Conservation (phyloP, 2,113 vertebrate species). For the Anolis sagrei region DNA sequence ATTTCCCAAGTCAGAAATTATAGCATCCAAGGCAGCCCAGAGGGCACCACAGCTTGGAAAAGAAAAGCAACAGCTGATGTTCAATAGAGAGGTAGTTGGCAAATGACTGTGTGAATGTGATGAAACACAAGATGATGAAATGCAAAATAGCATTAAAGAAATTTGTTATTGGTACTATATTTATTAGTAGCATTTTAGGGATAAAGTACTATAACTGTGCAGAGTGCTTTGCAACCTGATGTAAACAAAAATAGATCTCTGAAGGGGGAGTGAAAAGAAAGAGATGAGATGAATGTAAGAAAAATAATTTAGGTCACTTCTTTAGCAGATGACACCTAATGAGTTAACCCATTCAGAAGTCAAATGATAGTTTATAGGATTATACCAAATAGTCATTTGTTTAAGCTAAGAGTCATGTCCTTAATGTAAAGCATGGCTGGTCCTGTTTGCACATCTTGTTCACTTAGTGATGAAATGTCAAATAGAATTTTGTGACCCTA, state of each 20-base stretch:
- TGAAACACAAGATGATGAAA: background rate
- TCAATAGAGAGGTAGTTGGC: background rate
- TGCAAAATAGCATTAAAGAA: background rate
- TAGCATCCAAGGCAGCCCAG: background rate
- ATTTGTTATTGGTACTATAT: background rate
- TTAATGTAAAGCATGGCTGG: background rate
- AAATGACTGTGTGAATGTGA: background rate
- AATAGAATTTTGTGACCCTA: background rate
- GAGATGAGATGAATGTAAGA: background rate
- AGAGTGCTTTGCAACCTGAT: background rate
- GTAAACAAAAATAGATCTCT: background rate
- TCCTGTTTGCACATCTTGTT: background rate
- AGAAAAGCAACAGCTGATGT: background rate
- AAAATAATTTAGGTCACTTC: background rate
- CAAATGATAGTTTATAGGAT: background rate
- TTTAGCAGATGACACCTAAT: background rate
- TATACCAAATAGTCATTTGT: background rate
- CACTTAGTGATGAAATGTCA: background rate
- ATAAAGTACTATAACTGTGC: background rate
- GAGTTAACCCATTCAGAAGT: background rate
- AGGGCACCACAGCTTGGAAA: background rate
- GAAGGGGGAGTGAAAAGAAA: no score
- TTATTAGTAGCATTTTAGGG: background rate
- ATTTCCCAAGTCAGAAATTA: background rate
- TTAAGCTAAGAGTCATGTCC: background rate